A percentile compares a stretch with the other conserved stretches of the same genome.
Conservation (phyloP, 92 coral and sea anemone species). For the Siderastrea radians region DNA sequence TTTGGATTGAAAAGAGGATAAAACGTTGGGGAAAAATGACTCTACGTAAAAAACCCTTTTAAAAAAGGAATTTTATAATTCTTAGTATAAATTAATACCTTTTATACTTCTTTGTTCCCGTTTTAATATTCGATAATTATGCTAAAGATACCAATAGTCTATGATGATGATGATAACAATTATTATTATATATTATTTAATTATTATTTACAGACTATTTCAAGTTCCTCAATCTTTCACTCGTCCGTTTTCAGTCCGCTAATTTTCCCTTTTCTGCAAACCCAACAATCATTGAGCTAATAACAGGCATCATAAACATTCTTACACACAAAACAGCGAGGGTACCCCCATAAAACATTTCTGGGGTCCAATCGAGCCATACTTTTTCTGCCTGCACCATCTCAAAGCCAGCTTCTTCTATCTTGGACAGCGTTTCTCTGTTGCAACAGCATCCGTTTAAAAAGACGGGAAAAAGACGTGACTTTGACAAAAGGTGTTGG, state of each 20-base stretch:
- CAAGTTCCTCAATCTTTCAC: neutral
- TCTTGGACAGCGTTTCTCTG: neutral
- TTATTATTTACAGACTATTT: neutral
- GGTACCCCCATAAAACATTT: neutral
- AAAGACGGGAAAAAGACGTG: neutral
- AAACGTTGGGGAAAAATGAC: no score
- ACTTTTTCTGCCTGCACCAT: neutral
- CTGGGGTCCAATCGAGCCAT: neutral
- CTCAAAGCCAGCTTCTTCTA: neutral
- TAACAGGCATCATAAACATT: neutral
- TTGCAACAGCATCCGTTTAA: neutral
- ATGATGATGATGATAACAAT: no score
- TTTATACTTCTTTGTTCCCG: no score
- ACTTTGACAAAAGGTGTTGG: neutral
- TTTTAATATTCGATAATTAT: no score
- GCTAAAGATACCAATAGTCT: no score
- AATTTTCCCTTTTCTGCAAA: neutral
- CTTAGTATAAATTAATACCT: no score
- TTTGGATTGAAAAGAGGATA: no score
- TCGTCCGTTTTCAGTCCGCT: neutral
- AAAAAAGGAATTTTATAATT: no score
- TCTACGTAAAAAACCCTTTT: no score
- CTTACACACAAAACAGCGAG: neutral
- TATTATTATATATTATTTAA: no score
- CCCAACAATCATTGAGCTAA: neutral